A percentile compares a stretch with the other conserved stretches of the same genome.
These are phyloP conservation scores for Aleiodes sp. DNA, from an alignment of 1,140 invertebrate genomes.

Conservation along the genomic window DNA sequence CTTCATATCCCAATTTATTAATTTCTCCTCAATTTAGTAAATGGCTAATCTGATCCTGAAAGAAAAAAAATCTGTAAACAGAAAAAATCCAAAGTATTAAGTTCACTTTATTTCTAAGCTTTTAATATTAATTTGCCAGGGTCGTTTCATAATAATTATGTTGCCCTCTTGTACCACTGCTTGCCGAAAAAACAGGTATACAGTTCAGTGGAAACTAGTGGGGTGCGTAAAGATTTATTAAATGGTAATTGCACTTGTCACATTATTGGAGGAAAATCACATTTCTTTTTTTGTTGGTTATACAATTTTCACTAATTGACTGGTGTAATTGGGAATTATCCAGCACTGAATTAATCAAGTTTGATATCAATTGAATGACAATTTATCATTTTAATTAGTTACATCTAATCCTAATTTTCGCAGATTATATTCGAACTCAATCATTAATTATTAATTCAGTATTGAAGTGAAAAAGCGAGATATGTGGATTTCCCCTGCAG, in stretches of 20 bases:
- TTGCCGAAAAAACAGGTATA: constrained; percentile 65
- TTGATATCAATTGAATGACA: too few relatives aligned
- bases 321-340: not conserved
- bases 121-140: constrained; percentile 21
- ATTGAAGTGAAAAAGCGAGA: too few relatives aligned
- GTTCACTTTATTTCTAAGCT: not conserved
- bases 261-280: not conserved
- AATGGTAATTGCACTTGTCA: constrained; percentile 8
- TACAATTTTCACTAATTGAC: not conserved
- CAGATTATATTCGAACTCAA: too few relatives aligned
- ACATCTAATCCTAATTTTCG: too few relatives aligned
- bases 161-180: constrained; percentile 49
- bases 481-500: too few relatives aligned
- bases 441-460: too few relatives aligned
- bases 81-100: not conserved
- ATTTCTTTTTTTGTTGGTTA: not conserved
- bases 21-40: not conserved
- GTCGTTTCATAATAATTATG: constrained; percentile 35
- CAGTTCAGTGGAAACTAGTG: constrained; percentile 71
- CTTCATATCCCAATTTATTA: constrained; percentile 4
- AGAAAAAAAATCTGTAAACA: not conserved
- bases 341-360: too few relatives aligned
- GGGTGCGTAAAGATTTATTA: constrained; percentile 60
- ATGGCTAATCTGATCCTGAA: not conserved
- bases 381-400: too few relatives aligned